Base-by-base conservation (phyloP, 1,140 invertebrate species). In the Zeugodacus cucurbitae region DNA sequence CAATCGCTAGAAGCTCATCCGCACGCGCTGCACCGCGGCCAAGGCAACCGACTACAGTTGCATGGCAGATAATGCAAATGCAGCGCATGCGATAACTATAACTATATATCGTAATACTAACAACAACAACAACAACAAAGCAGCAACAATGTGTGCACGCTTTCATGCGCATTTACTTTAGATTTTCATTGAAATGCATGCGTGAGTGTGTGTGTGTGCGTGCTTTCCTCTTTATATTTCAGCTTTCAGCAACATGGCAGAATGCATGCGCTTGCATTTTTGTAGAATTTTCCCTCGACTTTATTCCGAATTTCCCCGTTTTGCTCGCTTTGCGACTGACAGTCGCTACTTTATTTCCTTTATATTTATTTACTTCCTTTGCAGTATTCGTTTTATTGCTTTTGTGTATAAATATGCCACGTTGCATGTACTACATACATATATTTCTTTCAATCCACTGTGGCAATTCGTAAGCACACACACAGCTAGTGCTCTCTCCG, bases 181-280 rank as follows among this genome's bases (percentile, higher is more conserved):
- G 48, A 26, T 20, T 26, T 10, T 6, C n/a, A 62, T 26, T 62
- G n/a, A 2, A n/a, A 62, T 26, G 59, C n/a, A n/a, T n/a, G n/a
- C n/a, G n/a, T n/a, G n/a, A n/a, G 11, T 26, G n/a, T 62, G 10
- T 62, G n/a, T 62, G 59, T 62, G 59, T 62, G 59, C 26, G n/a
- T n/a, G n/a, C n/a, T n/a, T 26, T 26, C 3, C 26, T 62, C n/a
- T n/a, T 62, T 62, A 62, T 8, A 62, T 62, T 62, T 62, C 26
- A 26, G 6, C 58, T 26, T 59, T n/a, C n/a, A n/a, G 58, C 58
- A 5, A 59, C n/a, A 7, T n/a, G 3, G 20, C 58, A 26, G 5
- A n/a, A 59, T 64, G 62, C 62, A 3, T 74, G 67, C 67, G 34
- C 34, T 74, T 37, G 67, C 67, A 74, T 74, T 74, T 70, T 74